Conservation (phyloP, 2,888 invertebrate genomes). For the Criorhina ranunculi region DNA sequence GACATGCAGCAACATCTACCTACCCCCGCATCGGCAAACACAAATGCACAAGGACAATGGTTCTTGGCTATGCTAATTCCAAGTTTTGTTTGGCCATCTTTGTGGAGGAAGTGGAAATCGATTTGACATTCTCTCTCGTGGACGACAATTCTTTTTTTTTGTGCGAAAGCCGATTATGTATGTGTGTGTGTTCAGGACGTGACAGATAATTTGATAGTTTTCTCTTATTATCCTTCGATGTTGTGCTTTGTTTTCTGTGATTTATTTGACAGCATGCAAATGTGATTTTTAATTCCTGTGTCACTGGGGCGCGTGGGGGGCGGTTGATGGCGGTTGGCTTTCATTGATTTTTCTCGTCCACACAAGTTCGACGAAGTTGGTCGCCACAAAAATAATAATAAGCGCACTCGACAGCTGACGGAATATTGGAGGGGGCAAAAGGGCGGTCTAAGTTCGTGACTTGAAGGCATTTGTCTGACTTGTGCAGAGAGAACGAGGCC, state of each 20-base stretch:
- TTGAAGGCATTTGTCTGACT: conserved; percentile 51
- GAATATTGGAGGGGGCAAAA: neutral
- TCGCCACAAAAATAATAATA: conserved; percentile 5
- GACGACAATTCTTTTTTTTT: conserved; percentile 19
- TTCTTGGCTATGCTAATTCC: conserved; percentile 75
- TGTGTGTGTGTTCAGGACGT: conserved; percentile 41
- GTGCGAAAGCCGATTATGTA: conserved; percentile 59
- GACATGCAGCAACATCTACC: conserved; percentile 50
- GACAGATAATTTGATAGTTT: conserved; percentile 73
- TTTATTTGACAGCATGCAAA: conserved; percentile 72
- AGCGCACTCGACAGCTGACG: neutral
- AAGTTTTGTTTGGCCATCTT: conserved; percentile 65
- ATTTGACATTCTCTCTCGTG: conserved; percentile 66
- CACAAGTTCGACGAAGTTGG: neutral
- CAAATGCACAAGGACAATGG: conserved; percentile 62
- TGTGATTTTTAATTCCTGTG: conserved; percentile 68
- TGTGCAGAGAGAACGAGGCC: conserved; percentile 2
- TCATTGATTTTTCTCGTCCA: conserved; percentile 39
- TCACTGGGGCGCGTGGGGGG: no score
- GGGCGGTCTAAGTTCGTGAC: conserved; percentile 41
- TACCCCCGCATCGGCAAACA: neutral
- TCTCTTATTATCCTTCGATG: conserved; percentile 51
- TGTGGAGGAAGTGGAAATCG: conserved; percentile 65
- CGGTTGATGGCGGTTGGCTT: neutral
- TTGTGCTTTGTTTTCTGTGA: conserved; percentile 47